Evolutionary conservation across 2,797 vertebrate genomes (phyloP).

Genomic region (Taeniopygia guttata): DNA sequence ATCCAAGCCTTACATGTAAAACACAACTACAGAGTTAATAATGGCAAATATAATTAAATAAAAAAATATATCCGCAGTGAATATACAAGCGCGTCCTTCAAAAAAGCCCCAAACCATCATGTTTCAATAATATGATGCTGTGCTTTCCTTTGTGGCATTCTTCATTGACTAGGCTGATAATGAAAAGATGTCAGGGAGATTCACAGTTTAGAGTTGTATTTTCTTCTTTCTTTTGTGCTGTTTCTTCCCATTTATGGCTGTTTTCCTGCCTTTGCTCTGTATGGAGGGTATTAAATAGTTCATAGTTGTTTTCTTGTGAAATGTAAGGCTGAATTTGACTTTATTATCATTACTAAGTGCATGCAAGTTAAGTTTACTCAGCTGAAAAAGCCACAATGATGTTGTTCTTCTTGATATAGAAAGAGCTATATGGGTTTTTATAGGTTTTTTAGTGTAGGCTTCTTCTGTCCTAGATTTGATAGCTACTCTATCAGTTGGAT

Average conservation of each 20-base stretch:
- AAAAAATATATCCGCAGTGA: not conserved
- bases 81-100: not conserved
- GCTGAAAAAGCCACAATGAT: slow-evolving; percentile 17
- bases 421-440: slow-evolving; percentile 9
- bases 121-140: not conserved
- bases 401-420: not conserved
- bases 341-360: slow-evolving; percentile 17
- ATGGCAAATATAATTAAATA: not conserved
- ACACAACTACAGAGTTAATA: slow-evolving; percentile 1
- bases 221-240: not conserved
- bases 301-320: slow-evolving; percentile 22
- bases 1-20: not conserved
- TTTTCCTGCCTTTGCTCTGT: slow-evolving; percentile 7
- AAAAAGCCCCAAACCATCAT: not conserved
- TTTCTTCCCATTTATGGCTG: not conserved
- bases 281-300: slow-evolving; percentile 16
- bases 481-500: not conserved
- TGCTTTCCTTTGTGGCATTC: not conserved
- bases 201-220: not conserved
- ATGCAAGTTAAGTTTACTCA: slow-evolving; percentile 37
- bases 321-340: slow-evolving; percentile 38
- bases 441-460: slow-evolving; percentile 34
- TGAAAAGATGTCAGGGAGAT: slow-evolving; percentile 11
- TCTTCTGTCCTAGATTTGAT: slow-evolving; percentile 33
- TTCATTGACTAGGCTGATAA: slow-evolving; percentile 15